These are phyloP conservation scores for Pluvianellus socialis DNA, from an alignment of 2,113 vertebrate species.

Conservation along the genomic window DNA sequence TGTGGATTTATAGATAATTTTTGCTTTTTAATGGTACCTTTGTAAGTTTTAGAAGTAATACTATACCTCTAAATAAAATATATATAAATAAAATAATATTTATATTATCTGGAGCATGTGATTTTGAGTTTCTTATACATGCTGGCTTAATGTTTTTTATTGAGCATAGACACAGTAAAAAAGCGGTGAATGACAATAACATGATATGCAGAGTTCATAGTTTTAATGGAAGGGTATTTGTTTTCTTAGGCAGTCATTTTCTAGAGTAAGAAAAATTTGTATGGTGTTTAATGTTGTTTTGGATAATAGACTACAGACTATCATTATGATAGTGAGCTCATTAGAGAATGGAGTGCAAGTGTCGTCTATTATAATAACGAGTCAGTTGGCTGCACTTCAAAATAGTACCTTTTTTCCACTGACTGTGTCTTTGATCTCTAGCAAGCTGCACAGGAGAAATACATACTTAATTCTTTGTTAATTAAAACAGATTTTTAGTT, in stretches of 20 bases:
- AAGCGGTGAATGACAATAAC: not conserved
- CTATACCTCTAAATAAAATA: too few species aligned
- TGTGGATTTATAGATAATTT: not conserved
- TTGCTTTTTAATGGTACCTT: not conserved
- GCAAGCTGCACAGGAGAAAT: not conserved
- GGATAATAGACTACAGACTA: not conserved
- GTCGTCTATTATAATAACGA: not conserved
- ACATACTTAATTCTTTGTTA: not conserved
- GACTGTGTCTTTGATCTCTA: not conserved
- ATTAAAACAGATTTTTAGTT: not conserved
- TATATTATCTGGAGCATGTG: not conserved
- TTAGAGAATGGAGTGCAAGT: not conserved
- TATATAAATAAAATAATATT: not conserved
- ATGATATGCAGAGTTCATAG: not conserved
- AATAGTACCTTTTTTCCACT: not conserved
- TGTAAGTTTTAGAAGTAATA: not conserved
- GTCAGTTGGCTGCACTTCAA: not conserved
- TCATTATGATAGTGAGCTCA: not conserved
- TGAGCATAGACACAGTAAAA: not conserved
- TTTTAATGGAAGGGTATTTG: not conserved
- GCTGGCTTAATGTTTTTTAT: not conserved
- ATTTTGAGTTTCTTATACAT: not conserved
- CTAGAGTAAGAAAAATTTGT: not conserved
- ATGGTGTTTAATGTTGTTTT: not conserved
- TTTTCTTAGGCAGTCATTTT: not conserved